phyloP scores from a whole-genome alignment of 2,888 invertebrate genomes.

The Psylliodes chrysocephalus region DNA sequence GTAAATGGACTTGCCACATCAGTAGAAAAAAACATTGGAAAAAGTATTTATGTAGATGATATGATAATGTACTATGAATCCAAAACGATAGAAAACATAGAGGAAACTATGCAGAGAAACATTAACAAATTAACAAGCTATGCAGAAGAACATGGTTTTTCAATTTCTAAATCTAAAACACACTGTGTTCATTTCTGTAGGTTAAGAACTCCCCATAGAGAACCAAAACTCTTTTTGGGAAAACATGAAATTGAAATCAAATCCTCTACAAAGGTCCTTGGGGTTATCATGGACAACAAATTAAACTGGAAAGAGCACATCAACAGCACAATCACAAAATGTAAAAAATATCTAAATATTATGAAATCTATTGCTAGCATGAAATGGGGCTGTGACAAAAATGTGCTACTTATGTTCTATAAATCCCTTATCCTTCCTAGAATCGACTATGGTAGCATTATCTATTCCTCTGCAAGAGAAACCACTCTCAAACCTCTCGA shows the following conservation, averaged over 20 bases:
- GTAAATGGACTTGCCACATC: conserved; percentile 24
- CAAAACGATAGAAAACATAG: background rate
- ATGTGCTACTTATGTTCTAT: no score
- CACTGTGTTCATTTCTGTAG: background rate
- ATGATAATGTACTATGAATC: background rate
- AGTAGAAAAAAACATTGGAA: background rate
- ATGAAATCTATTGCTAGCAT: no score
- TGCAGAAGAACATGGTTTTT: conserved; percentile 1
- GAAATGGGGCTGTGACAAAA: no score
- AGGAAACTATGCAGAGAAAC: background rate
- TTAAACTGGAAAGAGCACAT: no score
- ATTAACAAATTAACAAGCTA: background rate
- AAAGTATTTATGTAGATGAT: conserved; percentile 25
- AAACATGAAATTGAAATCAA: background rate
- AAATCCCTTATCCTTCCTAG: no score
- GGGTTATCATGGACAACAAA: no score
- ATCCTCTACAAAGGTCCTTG: no score
- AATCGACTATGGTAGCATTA: no score
- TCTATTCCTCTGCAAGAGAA: no score
- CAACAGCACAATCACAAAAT: no score
- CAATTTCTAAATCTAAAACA: background rate
- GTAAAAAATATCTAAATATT: no score
- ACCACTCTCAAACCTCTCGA: no score
- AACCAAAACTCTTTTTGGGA: background rate
- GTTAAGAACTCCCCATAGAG: background rate